These are phyloP conservation scores for Mechanitis mazaeus DNA, from an alignment of 2,888 invertebrate genomes.

Conservation along the genomic window DNA sequence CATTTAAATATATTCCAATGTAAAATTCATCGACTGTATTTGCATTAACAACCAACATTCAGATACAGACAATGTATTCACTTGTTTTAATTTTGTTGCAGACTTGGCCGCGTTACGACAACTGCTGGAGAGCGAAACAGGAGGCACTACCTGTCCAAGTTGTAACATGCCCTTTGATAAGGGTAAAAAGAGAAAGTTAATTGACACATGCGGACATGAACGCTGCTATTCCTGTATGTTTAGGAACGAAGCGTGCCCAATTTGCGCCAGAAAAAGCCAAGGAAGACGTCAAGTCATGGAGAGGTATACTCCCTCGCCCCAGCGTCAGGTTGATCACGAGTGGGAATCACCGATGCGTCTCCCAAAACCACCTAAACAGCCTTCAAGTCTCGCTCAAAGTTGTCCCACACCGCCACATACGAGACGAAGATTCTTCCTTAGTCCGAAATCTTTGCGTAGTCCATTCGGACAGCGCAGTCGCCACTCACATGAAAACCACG, in stretches of 20 bases:
- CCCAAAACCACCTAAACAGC: conserved; percentile 77
- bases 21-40: conserved; percentile 15
- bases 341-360: conserved; percentile 76
- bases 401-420: conserved; percentile 88
- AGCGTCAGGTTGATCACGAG: conserved; percentile 57
- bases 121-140: conserved; percentile 85
- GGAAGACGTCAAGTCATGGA: conserved; percentile 63
- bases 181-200: conserved; percentile 95
- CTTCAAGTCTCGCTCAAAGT: conserved; percentile 78
- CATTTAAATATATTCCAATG: conserved; percentile 22
- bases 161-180: conserved; percentile 97
- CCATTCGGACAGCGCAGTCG: conserved; percentile 80
- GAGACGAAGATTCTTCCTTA: conserved; percentile 87
- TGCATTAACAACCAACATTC: conserved; percentile 10
- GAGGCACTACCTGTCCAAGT: conserved; percentile 85
- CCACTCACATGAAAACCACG: conserved; percentile 78
- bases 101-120: conserved; percentile 90
- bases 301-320: conserved; percentile 66
- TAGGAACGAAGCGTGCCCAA: conserved; percentile 92
- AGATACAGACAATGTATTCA: conserved; percentile 17
- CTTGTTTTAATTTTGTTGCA: conserved; percentile 64
- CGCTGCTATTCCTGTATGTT: conserved; percentile 97
- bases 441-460: conserved; percentile 86
- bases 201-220: conserved; percentile 97
- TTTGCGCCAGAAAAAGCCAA: conserved; percentile 79